Conservation (phyloP, 2,888 invertebrate species). For the Thysanoteuthis rhombus region DNA sequence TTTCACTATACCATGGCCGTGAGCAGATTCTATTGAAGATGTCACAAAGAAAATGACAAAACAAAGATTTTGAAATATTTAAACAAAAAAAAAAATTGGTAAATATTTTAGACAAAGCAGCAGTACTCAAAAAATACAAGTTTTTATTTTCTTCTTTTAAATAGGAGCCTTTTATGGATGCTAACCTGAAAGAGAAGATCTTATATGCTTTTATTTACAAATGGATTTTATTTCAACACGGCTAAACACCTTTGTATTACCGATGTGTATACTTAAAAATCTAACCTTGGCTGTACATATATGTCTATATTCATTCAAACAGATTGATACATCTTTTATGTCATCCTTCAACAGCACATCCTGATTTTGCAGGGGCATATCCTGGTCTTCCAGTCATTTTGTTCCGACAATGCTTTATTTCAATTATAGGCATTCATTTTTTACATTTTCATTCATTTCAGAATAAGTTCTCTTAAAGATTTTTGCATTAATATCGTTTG, state of each 20-base stretch:
- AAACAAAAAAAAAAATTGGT: not conserved
- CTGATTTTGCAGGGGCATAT: constrained; percentile 12
- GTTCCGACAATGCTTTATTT: not conserved
- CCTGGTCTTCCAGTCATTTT: constrained; percentile 12
- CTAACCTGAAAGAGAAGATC: not conserved
- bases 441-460: not conserved
- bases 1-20: not conserved
- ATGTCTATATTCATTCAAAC: not conserved
- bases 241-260: not conserved
- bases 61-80: not conserved
- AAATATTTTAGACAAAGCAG: not conserved
- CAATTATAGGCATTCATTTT: not conserved
- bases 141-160: not conserved
- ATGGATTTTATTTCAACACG: not conserved
- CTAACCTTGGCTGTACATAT: not conserved
- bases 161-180: not conserved
- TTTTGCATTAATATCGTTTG: not conserved
- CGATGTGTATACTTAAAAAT: not conserved
- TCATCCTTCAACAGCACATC: not conserved
- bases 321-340: not conserved
- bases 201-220: not conserved
- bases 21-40: not conserved
- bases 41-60: not conserved
- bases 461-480: not conserved
- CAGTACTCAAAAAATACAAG: not conserved